Evolutionary conservation across 2,113 vertebrate genomes (phyloP), one percentile per base, ranked within the genome.

Genomic region (Otocyon megalotis): DNA sequence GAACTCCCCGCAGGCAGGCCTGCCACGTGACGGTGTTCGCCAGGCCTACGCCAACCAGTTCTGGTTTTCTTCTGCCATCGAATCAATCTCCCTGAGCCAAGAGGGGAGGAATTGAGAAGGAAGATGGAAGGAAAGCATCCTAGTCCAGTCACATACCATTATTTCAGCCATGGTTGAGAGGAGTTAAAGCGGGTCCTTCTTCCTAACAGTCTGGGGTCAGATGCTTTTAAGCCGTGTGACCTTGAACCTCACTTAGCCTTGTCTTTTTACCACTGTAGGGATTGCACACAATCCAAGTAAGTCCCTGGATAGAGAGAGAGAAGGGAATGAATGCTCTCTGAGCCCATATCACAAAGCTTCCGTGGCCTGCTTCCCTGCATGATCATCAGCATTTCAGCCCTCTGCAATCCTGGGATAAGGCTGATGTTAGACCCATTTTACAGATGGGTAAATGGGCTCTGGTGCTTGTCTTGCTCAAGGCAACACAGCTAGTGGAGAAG

Each of bases 1-100:
- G 93, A 97, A 97, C 92, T 96, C 95, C 92, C 67, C 62, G 54
- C 83, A 91, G 92, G 69, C 85, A 74, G 65, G 85, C 94, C 84
- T 0, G 24, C 65, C 4, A 13, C 54, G 58, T 43, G 91, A 13
- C 62, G 74, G 79, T 0, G 0, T 67, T 83, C 26, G 37, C 69
- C 24, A 11, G 22, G 56, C 71, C 84, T 56, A 43, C 11, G 65
- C 11, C 35, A 65, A 84, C 58, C 0, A 0, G 3, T 72, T 94
- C 50, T 13, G 67, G 65, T 60, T 60, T 60, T 60, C 84, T 86
- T 92, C 13, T 60, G 79, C 79, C 30, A 1, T 28, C 20, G 35
- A 48, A 62, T 76, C 4, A 0, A 13, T 89, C 30, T 94, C 50
- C 56, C 20, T 93, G 81, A 37, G 67, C 74, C 37, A 5, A 72